Evolutionary conservation across 1,140 invertebrate genomes (phyloP).

Genomic region (Periplaneta americana): DNA sequence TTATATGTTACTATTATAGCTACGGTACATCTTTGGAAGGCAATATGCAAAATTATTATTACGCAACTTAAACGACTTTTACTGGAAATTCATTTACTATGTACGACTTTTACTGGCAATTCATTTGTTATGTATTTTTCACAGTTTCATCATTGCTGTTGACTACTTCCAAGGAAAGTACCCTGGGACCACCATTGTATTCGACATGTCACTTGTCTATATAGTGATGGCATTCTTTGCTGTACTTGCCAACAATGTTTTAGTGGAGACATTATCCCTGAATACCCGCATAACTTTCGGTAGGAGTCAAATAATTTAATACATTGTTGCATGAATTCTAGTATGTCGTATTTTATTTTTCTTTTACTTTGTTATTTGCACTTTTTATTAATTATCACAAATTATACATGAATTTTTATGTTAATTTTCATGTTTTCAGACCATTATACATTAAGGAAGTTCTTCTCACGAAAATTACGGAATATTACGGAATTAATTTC

Average conservation of each 20-base stretch:
- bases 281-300: slow-evolving; percentile 81
- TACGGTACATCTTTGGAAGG: neutral
- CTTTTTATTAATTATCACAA: too few species aligned
- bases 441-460: too few species aligned
- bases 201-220: slow-evolving; percentile 88
- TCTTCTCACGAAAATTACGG: too few species aligned
- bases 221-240: slow-evolving; percentile 81
- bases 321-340: neutral
- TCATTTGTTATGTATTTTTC: slow-evolving; percentile 19
- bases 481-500: too few species aligned
- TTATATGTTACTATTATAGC: neutral
- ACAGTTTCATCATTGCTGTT: slow-evolving; percentile 83
- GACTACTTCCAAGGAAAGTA: slow-evolving; percentile 83
- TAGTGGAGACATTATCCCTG: slow-evolving; percentile 76
- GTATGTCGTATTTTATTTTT: neutral
- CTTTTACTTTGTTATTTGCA: too few species aligned
- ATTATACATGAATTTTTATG: too few species aligned
- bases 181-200: slow-evolving; percentile 77
- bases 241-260: slow-evolving; percentile 77
- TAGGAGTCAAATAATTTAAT: slow-evolving; percentile 35
- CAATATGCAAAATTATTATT: neutral
- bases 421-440: too few species aligned
- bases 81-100: neutral
- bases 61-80: too few species aligned
- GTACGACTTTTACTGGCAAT: neutral